phyloP scores from a whole-genome alignment of 1,140 invertebrate species.

The Saxidomus purpurata region DNA sequence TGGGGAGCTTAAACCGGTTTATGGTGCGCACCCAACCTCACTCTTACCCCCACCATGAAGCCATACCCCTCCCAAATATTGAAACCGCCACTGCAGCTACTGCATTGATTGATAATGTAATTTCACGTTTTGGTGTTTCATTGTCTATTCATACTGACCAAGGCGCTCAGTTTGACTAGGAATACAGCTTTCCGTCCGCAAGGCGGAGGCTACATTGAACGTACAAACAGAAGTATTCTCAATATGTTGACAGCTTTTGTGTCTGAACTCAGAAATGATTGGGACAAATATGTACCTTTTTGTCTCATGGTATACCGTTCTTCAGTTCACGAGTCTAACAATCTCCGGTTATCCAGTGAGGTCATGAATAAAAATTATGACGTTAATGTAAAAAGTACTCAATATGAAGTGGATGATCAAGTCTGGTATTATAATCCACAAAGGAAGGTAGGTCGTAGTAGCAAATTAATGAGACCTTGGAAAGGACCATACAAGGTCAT shows the following conservation, averaged over 20 bases:
- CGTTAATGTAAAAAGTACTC: not conserved
- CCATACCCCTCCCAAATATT: not conserved
- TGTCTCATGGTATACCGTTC: not conserved
- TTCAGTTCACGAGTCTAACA: not conserved
- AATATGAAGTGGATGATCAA: not conserved
- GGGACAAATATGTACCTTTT: conserved; percentile 6
- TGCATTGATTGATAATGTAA: not conserved
- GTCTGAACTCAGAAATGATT: not conserved
- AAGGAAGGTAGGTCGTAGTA: not conserved
- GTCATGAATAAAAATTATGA: conserved; percentile 1
- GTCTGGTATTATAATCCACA: conserved; percentile 12
- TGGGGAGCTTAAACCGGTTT: too few relatives aligned
- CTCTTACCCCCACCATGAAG: too few relatives aligned
- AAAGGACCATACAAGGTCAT: not conserved
- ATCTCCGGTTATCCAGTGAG: not conserved
- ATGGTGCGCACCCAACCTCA: too few relatives aligned
- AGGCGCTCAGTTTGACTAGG: not conserved
- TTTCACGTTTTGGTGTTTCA: not conserved
- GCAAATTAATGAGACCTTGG: not conserved
- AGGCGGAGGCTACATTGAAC: too few relatives aligned
- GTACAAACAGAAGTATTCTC: not conserved
- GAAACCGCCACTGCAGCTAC: not conserved
- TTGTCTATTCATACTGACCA: not conserved
- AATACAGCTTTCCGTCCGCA: too few relatives aligned
- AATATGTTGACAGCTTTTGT: conserved; percentile 6